A percentile compares a stretch with the other conserved stretches of the same genome.
Evolutionary conservation across 2,888 invertebrate genomes (phyloP).

Genomic region (Callosobruchus maculatus): DNA sequence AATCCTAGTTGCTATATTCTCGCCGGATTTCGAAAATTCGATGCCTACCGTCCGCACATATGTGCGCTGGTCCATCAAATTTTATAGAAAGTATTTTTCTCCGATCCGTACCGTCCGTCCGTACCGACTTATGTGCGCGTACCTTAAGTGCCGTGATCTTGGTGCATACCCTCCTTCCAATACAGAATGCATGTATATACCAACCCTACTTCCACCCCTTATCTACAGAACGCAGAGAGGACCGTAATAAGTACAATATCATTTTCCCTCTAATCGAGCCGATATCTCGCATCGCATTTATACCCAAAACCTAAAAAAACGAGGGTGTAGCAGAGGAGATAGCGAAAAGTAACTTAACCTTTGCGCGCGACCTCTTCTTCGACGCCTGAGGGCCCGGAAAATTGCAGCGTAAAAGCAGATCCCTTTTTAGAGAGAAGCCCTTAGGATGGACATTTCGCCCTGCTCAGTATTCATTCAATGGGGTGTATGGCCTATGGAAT

Average conservation of each 20-base stretch:
- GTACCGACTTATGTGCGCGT: too few species aligned
- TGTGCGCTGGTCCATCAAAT: too few species aligned
- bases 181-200: too few species aligned
- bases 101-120: too few species aligned
- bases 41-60: too few species aligned
- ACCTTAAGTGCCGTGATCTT: too few species aligned
- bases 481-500: not conserved
- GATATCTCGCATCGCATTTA: not conserved
- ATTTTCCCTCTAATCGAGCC: not conserved
- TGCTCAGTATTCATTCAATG: not conserved
- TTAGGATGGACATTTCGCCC: not conserved
- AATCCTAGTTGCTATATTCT: too few species aligned
- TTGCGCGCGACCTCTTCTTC: not conserved
- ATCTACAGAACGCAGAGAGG: not conserved
- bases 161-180: too few species aligned
- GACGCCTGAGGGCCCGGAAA: conserved; percentile 44
- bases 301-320: not conserved
- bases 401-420: conserved; percentile 48
- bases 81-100: too few species aligned
- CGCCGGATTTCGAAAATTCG: too few species aligned
- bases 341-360: not conserved
- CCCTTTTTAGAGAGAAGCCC: conserved; percentile 6
- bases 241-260: not conserved
- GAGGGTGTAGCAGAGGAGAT: not conserved
- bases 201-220: not conserved